Conservation (phyloP, 2,797 vertebrate genomes). For the Esox masquinongy region DNA sequence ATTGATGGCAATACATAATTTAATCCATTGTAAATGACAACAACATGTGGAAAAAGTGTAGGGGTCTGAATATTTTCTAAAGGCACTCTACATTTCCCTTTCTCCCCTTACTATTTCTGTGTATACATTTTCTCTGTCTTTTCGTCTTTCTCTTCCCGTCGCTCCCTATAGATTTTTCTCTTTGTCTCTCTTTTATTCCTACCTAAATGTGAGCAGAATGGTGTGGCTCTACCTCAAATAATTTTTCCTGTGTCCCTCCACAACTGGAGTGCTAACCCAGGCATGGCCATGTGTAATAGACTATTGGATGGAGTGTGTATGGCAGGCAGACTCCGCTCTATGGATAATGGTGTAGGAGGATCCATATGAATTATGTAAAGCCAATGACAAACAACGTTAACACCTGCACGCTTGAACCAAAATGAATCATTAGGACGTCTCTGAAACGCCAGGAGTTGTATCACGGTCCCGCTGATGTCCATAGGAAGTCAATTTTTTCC, state of each 20-base stretch:
- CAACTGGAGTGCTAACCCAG: conserved; percentile 32
- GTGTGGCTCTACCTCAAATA: conserved; percentile 8
- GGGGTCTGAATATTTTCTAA: too few species aligned
- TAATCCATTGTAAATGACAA: too few species aligned
- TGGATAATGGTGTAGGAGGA: conserved; percentile 10
- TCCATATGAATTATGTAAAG: conserved; percentile 22
- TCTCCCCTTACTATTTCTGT: too few species aligned
- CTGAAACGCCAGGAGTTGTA: too few species aligned
- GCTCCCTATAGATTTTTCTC: too few species aligned
- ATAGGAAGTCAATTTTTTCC: too few species aligned
- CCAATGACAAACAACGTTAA: conserved; percentile 8
- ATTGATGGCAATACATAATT: too few species aligned
- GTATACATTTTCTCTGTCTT: too few species aligned
- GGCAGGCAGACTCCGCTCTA: conserved; percentile 1
- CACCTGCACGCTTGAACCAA: conserved; percentile 9
- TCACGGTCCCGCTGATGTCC: too few species aligned
- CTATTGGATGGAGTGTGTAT: conserved; percentile 9
- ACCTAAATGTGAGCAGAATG: conserved; percentile 12
- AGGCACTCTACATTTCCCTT: too few species aligned
- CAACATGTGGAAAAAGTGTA: too few species aligned
- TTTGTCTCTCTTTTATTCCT: background rate
- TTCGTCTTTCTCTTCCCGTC: too few species aligned
- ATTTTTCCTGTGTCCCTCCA: background rate
- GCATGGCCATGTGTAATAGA: conserved; percentile 21
- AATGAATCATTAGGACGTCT: background rate